These are phyloP conservation scores for Hormaphis cornu DNA, from an alignment of 1,140 invertebrate genomes.

Conservation along the genomic window DNA sequence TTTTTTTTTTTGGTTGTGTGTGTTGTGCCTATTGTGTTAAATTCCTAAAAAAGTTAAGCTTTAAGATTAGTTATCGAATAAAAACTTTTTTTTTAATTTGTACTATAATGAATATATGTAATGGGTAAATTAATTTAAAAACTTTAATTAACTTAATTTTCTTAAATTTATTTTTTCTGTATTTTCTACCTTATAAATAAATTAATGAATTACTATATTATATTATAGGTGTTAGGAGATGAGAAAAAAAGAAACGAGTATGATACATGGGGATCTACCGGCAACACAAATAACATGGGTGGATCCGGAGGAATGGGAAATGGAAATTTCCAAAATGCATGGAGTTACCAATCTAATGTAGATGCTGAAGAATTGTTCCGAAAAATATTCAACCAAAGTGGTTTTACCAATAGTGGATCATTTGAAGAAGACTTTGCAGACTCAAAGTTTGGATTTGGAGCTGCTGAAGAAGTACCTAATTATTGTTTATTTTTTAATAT, in stretches of 20 bases:
- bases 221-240: conserved; percentile 73
- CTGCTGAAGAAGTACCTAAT: conserved; percentile 69
- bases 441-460: conserved; percentile 58
- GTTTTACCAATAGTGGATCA: conserved; percentile 43
- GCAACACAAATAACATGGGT: conserved; percentile 63
- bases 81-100: too few species aligned
- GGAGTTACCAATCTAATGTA: conserved; percentile 77
- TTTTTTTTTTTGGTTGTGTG: too few species aligned
- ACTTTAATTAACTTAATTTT: too few species aligned
- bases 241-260: conserved; percentile 84
- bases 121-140: too few species aligned
- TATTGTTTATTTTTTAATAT: neutral
- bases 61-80: too few species aligned
- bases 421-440: conserved; percentile 73
- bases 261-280: conserved; percentile 83
- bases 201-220: too few species aligned
- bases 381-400: conserved; percentile 75
- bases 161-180: too few species aligned
- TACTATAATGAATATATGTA: too few species aligned
- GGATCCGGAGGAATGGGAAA: conserved; percentile 42
- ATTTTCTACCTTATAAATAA: too few species aligned
- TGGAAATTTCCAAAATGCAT: conserved; percentile 52
- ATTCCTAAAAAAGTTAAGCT: too few species aligned
- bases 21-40: too few species aligned
- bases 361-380: conserved; percentile 94